Percentiles rank a stretch among this genome's conserved stretches.
Evolutionary conservation across 2,113 vertebrate genomes (phyloP).

Genomic region (Numida meleagris): DNA sequence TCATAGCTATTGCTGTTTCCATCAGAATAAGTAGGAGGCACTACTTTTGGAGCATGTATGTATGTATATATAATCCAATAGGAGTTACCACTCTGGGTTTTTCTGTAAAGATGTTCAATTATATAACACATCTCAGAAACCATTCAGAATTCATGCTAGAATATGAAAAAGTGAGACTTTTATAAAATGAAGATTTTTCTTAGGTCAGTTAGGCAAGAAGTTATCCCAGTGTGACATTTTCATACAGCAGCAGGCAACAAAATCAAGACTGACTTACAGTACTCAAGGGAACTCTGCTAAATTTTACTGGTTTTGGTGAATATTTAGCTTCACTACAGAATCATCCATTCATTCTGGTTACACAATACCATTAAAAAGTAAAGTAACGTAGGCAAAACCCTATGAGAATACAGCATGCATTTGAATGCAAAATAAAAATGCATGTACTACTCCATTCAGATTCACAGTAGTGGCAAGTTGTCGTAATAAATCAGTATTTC

Average conservation of each 20-base stretch:
- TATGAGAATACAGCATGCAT: neutral
- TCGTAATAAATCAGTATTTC: constrained; percentile 53
- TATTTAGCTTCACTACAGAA: neutral
- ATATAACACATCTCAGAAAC: neutral
- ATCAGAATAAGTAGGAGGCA: too few relatives aligned
- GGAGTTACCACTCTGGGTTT: neutral
- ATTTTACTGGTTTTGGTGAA: neutral
- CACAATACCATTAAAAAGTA: neutral
- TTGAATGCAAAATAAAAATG: constrained; percentile 42
- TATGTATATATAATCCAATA: neutral
- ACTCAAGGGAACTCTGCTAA: neutral
- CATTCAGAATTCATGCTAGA: neutral
- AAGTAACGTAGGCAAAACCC: neutral
- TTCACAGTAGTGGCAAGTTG: constrained; percentile 38
- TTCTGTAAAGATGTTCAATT: neutral
- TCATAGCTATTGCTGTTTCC: too few relatives aligned
- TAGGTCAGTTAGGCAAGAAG: neutral
- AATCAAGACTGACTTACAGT: neutral
- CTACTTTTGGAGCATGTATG: too few relatives aligned
- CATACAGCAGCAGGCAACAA: neutral
- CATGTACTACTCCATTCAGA: constrained; percentile 26
- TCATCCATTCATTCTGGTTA: neutral
- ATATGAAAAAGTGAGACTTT: neutral
- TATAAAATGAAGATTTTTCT: neutral
- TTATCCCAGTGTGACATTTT: neutral